Evolutionary conservation across 2,888 invertebrate species (phyloP), one percentile per base, ranked within the genome.

Genomic region (Mesoligia furuncula): DNA sequence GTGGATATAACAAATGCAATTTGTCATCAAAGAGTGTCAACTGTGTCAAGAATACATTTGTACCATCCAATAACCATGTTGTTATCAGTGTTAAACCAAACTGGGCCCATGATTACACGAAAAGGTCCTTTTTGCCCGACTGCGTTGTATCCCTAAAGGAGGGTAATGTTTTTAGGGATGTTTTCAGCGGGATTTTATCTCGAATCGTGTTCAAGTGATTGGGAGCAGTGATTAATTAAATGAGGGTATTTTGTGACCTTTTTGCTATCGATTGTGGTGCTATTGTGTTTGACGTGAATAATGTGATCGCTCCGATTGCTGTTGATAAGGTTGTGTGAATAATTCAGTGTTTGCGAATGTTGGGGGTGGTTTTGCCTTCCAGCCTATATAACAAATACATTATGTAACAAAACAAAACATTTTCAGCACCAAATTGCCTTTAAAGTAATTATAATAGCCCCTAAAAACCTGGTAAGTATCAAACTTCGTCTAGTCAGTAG

Each of bases 171-270:
- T 73, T 75, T 31, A 36, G 64, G 72, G 31, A 42, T n/a, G 57
- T 39, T 82, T 84, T 83, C 73, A 71, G 54, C 64, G 20, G 61
- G 45, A 66, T 72, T 78, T 74, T 77, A 82, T 77, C 73, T 85
- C 51, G 54, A 24, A 77, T 70, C 72, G 69, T 75, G 36, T 61
- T 74, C 61, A 48, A 83, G 70, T 83, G 75, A 75, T 85, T 74
- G 82, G 65, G 51, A 9, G 57, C 51, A 17, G 66, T 71, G 70
- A 69, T 75, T 83, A 79, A 84, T 86, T 83, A 83, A 83, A 86
- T 70, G 57, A 45, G 71, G 75, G 54, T 78, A 82, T 72, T 67
- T 70, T 65, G 86, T 71, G 83, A 71, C 73, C 73, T 85, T 82
- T 80, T 66, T 77, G 73, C 1, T 48, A 72, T 85, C 24, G 59